Base-by-base conservation (phyloP, 2,113 vertebrate species). In the Pseudopodoces humilis region DNA sequence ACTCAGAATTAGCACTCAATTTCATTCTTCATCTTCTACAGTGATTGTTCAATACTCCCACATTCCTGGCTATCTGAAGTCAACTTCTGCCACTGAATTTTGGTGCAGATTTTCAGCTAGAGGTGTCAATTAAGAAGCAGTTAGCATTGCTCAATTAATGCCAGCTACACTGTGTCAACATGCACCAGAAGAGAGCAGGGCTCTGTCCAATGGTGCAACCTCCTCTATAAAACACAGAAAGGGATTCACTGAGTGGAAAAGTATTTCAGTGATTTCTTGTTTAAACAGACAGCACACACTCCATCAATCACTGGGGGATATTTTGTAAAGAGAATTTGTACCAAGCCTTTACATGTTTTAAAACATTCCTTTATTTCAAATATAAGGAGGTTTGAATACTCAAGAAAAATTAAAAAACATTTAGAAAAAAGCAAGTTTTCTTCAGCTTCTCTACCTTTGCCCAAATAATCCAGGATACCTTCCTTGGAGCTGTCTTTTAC, bases 81-180 rank as follows among this genome's bases (percentile, higher is more conserved):
- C 14, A 0, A 84, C 39, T 68, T 6, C 46, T n/a, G 35, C 3
- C 82, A 46, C 41, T 60, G 50, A 59, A 67, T 95, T 91, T 71
- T 70, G 90, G 79, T 58, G 71, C 37, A 92, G 63, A 85, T 80
- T 94, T 91, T 77, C 70, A 85, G 75, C 59, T 92, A 82, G 83
- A 10, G 1, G 28, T 35, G 70, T 71, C 94, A 85, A 83, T 93
- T 90, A 95, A 92, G 4, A 2, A 92, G 75, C 86, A 90, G 62
- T 95, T 93, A 90, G 82, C 30, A 37, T 46, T 7, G 23, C 67
- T 96, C 85, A 93, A 68, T 94, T 94, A 95, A 80, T 79, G 85
- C 62, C 82, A 92, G 41, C 69, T 41, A 44, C 79, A 30, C 47
- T 85, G 67, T 59, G 74, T 76, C 87, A 87, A 87, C 78, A 89